phyloP scores from a whole-genome alignment of 1,140 invertebrate species.

The Pseudomyrmex pallidus region DNA sequence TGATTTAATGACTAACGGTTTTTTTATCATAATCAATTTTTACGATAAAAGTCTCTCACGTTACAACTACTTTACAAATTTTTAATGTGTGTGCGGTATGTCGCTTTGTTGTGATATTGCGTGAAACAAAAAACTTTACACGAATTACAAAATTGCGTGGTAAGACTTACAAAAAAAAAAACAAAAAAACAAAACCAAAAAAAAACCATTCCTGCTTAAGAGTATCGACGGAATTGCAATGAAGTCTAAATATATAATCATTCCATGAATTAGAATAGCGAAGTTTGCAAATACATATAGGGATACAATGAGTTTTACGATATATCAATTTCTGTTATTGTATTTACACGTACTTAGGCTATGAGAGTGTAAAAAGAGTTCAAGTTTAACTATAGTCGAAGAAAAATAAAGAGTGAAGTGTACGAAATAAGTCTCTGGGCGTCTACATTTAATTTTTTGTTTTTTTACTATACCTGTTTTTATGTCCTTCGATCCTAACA shows the following conservation, averaged over 20 bases:
- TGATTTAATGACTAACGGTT: slow-evolving; percentile 23
- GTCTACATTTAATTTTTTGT: not conserved
- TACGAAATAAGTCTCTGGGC: not conserved
- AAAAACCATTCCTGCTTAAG: slow-evolving; percentile 6
- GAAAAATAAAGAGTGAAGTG: slow-evolving; percentile 62
- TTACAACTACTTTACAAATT: slow-evolving; percentile 36
- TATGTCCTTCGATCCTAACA: not conserved
- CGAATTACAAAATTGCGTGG: not conserved
- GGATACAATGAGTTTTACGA: slow-evolving; percentile 56
- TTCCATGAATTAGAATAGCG: slow-evolving; percentile 62
- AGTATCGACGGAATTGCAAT: slow-evolving; percentile 29
- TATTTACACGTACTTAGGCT: slow-evolving; percentile 72
- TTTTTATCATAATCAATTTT: slow-evolving; percentile 13
- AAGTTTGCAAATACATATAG: slow-evolving; percentile 41
- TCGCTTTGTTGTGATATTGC: slow-evolving; percentile 5
- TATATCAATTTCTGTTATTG: slow-evolving; percentile 69
- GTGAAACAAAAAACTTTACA: slow-evolving; percentile 12
- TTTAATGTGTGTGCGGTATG: slow-evolving; percentile 16
- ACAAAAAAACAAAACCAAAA: slow-evolving; percentile 11
- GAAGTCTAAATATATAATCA: slow-evolving; percentile 56
- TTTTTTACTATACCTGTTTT: not conserved
- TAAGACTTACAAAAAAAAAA: not conserved
- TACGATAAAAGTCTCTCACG: not conserved
- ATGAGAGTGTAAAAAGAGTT: slow-evolving; percentile 70
- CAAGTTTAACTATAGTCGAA: slow-evolving; percentile 59